A percentile compares a stretch with the other conserved stretches of the same genome.
Conservation (phyloP, 2,113 vertebrate species). For the Saimiri boliviensis region DNA sequence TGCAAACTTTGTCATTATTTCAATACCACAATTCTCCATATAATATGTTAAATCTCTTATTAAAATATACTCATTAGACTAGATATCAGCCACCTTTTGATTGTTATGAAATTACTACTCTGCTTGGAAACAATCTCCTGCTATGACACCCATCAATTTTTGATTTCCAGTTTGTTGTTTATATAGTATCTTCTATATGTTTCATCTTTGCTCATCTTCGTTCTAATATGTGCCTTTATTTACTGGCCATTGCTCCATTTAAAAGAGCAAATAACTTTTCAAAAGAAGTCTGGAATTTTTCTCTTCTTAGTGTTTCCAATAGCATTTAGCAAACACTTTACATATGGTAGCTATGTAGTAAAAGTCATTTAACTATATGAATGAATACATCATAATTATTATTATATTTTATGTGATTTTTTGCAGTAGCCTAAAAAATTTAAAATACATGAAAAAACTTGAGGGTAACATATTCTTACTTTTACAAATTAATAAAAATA, state of each 20-base stretch:
- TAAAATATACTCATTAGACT: neutral
- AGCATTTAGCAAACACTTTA: neutral
- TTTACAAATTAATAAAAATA: neutral
- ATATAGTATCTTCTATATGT: neutral
- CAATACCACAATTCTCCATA: neutral
- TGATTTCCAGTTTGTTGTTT: neutral
- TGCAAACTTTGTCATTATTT: neutral
- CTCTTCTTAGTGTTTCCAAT: neutral
- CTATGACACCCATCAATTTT: neutral
- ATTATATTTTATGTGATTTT: neutral
- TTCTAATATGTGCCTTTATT: neutral
- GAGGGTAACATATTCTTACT: neutral
- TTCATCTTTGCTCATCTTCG: neutral
- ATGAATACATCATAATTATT: neutral
- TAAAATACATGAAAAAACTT: neutral
- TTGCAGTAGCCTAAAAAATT: neutral
- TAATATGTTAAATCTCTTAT: neutral
- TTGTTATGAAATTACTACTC: neutral
- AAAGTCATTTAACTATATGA: neutral
- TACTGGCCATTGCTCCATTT: neutral
- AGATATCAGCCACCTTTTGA: neutral
- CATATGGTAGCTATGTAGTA: neutral
- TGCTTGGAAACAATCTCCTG: neutral
- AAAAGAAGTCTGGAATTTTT: neutral
- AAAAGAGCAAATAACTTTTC: neutral